phyloP scores from a whole-genome alignment of 1,140 invertebrate species.

The Drosophila parabipectinata region DNA sequence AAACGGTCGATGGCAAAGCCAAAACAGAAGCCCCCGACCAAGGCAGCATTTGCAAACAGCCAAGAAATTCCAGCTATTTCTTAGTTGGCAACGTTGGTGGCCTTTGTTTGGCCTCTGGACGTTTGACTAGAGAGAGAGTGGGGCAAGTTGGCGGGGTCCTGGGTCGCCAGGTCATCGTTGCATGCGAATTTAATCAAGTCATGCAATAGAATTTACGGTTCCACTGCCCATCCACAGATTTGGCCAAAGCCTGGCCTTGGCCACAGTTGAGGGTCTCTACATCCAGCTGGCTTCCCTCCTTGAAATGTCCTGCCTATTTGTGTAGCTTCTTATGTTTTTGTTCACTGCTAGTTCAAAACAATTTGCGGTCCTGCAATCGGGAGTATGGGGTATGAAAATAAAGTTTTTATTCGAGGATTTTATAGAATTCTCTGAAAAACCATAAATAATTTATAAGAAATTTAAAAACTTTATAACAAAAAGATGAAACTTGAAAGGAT shows the following conservation, averaged over 20 bases:
- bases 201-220: constrained; percentile 83
- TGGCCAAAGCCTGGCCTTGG: constrained; percentile 39
- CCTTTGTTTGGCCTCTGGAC: constrained; percentile 43
- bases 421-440: not conserved
- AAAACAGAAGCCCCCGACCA: constrained; percentile 20
- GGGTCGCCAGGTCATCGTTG: constrained; percentile 46
- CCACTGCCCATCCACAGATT: constrained; percentile 52
- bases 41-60: constrained; percentile 34
- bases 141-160: not conserved
- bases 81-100: constrained; percentile 47
- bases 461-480: not conserved
- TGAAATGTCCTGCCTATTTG: constrained; percentile 22
- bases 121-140: not conserved
- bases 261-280: constrained; percentile 9
- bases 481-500: not conserved
- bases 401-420: constrained; percentile 37
- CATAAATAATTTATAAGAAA: not conserved
- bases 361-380: constrained; percentile 51
- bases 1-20: constrained; percentile 37
- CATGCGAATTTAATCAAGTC: constrained; percentile 83
- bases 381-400: constrained; percentile 11
- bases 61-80: constrained; percentile 50
- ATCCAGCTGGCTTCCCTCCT: constrained; percentile 7
- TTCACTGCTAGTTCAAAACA: constrained; percentile 58
- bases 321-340: constrained; percentile 36